These are phyloP conservation scores for Phalacrocorax carbo DNA, from an alignment of 2,113 vertebrate species.

Conservation along the genomic window DNA sequence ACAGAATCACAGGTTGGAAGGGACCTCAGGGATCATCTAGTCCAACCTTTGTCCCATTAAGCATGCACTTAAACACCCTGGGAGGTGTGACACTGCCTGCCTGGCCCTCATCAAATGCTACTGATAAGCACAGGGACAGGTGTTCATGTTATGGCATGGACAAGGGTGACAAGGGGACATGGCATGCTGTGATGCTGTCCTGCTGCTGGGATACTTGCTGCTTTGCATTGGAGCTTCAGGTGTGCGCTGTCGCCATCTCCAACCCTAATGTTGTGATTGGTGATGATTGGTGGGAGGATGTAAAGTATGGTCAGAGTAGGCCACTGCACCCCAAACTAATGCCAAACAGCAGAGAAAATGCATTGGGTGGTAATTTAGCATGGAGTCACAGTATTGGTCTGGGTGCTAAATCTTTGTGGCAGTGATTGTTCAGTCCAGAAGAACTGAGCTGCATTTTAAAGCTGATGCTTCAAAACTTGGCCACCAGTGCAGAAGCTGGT, in stretches of 20 bases:
- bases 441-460: background rate
- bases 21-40: too few relatives aligned
- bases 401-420: fast-evolving
- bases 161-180: background rate
- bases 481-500: background rate
- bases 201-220: background rate
- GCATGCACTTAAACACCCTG: fast-evolving
- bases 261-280: too few relatives aligned
- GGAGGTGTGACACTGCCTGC: background rate
- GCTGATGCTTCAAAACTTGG: background rate
- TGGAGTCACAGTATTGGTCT: fast-evolving
- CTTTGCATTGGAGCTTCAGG: background rate
- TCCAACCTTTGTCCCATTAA: background rate
- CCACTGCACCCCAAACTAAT: background rate
- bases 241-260: fast-evolving
- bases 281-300: background rate
- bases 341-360: background rate
- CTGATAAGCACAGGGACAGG: background rate
- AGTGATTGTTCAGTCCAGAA: fast-evolving
- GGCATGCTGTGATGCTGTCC: fast-evolving
- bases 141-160: fast-evolving
- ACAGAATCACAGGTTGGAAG: too few relatives aligned
- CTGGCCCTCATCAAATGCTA: background rate
- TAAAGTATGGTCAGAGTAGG: fast-evolving
- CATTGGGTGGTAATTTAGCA: fast-evolving